These are phyloP conservation scores for Acanthurus tractus DNA, from an alignment of 2,797 vertebrate species.

Conservation along the genomic window DNA sequence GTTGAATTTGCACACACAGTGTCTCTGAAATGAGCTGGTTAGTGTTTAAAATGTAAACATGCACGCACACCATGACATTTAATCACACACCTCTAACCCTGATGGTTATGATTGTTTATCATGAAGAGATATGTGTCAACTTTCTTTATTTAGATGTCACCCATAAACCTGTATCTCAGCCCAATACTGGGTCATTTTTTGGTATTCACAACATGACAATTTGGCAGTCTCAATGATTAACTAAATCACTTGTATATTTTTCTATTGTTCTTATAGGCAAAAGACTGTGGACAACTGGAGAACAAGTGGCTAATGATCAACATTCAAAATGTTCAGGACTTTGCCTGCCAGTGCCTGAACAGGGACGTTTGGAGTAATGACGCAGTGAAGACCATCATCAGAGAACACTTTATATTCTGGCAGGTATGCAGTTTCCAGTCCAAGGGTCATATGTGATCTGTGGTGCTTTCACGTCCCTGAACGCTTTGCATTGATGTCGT, in stretches of 20 bases:
- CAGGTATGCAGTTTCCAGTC: conserved; percentile 86
- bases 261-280: conserved; percentile 87
- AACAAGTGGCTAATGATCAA: conserved; percentile 99
- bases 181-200: background rate
- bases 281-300: conserved; percentile 97
- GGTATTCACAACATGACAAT: no score
- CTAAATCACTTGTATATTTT: background rate
- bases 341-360: conserved; percentile 98
- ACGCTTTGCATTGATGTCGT: background rate
- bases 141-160: background rate
- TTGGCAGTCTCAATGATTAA: background rate
- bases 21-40: background rate
- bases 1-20: background rate
- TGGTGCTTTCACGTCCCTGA: background rate
- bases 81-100: background rate
- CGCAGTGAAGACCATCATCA: conserved; percentile 96
- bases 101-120: background rate
- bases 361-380: conserved; percentile 99
- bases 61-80: background rate
- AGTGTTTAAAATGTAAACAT: background rate
- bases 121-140: background rate
- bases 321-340: conserved; percentile 99
- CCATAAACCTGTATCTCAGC: background rate
- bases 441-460: background rate
- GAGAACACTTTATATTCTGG: conserved; percentile 99